Evolutionary conservation across 2,888 invertebrate genomes (phyloP), one percentile per base, ranked within the genome.

Genomic region (Altica lythri): DNA sequence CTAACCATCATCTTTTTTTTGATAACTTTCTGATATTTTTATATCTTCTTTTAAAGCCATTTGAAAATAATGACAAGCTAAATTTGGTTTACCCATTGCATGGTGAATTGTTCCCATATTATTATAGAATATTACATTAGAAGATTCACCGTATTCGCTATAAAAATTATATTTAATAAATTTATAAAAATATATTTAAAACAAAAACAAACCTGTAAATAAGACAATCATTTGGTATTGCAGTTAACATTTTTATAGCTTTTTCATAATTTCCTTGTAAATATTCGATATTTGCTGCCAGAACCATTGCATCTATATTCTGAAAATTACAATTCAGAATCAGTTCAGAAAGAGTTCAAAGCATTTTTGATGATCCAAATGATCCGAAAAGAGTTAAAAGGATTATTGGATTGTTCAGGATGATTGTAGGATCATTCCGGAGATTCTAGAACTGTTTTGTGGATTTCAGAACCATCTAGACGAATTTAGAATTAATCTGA

Each of bases 31-130:
- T 30, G 75, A 74, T 29, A 77, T 56, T 17, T 74, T 76, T 53
- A 73, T 80, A 69, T 90, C 90, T 74, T 90, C 88, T 69, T 86
- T 83, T 2, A 92, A 76, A 40, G 92, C 91, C 76, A 86, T 85
- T 66, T 88, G 86, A 64, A 91, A 85, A 75, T 91, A 90, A 71
- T 88, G 87, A 44, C 86, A 84, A 4, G 90, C 90, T 54, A 92
- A 79, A 75, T 88, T 86, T 38, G 88, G 88, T 77, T 92, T 92
- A 13, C 87, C 87, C 76, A 91, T 81, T 27, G 89, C 86, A 69
- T 90, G 84, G 75, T 92, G 88, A 62, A 91, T 81, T 45, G 89
- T 86, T 35, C 89, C 92, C 70, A 92, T 82, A 69, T 93, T 92
- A 71, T 92, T 94, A 70, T 89, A 88, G 67, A 88, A 85, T 72